Evolutionary conservation across 2,113 vertebrate genomes (phyloP), one percentile per base, ranked within the genome.

Genomic region (Corythoichthys intestinalis): DNA sequence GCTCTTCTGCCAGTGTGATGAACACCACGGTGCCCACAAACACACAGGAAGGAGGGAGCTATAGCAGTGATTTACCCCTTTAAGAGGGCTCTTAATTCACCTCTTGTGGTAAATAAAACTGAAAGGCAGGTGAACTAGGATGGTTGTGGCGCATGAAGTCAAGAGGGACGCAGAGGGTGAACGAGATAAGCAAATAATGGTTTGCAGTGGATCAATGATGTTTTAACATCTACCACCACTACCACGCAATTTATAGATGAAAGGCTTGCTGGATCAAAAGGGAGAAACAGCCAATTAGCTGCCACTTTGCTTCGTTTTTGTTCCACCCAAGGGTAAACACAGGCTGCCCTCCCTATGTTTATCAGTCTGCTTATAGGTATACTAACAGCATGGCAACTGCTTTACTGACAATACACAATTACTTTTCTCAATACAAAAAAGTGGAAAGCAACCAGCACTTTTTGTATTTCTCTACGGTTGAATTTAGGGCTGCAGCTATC

Each of bases 231-330:
- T 64, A 71, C 67, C 58, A 69, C 61, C 69, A 20, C n/a, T 3
- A 8, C 6, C 2, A 2, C 75, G 73, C 72, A 75, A 81, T 35
- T 75, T 80, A 80, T 71, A 88, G 82, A 87, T 88, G 77, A 90
- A 89, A 87, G 78, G 44, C 71, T 15, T 54, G 72, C 78, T 41
- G 75, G 65, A 84, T 85, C 61, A 69, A 85, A 82, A 86, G 83
- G 64, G 66, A 58, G 71, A 69, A 48, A 15, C 65, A 79, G 76
- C 77, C 75, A 85, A 68, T 87, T 77, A 82, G 72, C 77, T 65
- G 72, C 61, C 52, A 74, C 73, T 84, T 79, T 71, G 72, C 61
- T 60, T 53, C 2, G 35, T 71, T 86, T 58, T 82, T 73, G 69
- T 70, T 79, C 74, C 76, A 64, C 78, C 74, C 44, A 53, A n/a